These are phyloP conservation scores for Radopholus similis DNA, from an alignment of 1,140 invertebrate genomes.

Conservation along the genomic window DNA sequence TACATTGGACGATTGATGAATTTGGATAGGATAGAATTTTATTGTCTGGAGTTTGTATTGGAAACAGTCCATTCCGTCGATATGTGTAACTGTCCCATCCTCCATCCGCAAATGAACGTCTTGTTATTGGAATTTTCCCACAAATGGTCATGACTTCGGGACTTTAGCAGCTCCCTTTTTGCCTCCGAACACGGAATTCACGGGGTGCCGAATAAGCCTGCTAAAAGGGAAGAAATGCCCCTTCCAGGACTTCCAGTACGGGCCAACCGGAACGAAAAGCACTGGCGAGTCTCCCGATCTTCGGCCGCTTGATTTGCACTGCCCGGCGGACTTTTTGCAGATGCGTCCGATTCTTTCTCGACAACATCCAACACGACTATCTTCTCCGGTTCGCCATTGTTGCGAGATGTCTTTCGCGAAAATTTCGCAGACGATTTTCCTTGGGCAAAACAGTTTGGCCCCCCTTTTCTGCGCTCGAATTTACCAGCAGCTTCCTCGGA, in stretches of 20 bases:
- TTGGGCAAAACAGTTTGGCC: not conserved
- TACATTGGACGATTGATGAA: too few species aligned
- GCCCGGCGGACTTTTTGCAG: not conserved
- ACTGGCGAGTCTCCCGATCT: not conserved
- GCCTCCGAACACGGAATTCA: slow-evolving; percentile 2
- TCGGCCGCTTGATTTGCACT: not conserved
- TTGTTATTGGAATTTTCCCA: too few species aligned
- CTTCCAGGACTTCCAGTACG: not conserved
- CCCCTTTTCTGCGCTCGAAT: not conserved
- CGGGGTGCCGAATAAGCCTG: slow-evolving; percentile 9
- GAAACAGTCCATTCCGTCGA: too few species aligned
- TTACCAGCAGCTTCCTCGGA: not conserved
- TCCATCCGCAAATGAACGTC: too few species aligned
- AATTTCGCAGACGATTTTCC: not conserved
- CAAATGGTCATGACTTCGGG: too few species aligned
- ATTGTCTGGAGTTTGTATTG: too few species aligned
- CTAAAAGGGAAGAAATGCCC: not conserved
- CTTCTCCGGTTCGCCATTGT: not conserved
- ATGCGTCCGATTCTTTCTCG: not conserved
- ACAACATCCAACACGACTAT: not conserved
- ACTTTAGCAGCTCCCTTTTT: not conserved
- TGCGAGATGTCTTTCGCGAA: not conserved
- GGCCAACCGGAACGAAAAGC: not conserved
- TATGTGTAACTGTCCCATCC: too few species aligned
- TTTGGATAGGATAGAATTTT: too few species aligned